Evolutionary conservation across 1,140 invertebrate species (phyloP), one percentile per base, ranked within the genome.

Genomic region (Ladona fulva): DNA sequence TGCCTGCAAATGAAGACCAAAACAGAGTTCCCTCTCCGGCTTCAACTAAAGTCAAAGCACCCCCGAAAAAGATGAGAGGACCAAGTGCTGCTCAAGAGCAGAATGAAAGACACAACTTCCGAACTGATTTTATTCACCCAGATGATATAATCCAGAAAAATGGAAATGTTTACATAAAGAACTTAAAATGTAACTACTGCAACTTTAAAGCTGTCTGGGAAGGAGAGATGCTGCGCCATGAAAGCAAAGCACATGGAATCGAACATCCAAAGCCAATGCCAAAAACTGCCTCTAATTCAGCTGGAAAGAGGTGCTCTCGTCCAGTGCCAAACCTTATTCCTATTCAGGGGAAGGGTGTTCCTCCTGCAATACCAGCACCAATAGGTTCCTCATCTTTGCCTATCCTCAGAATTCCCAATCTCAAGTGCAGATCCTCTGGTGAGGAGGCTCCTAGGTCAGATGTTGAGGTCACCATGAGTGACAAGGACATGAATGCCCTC

Each of bases 241-340:
- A 82, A 25, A 81, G 80, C 44, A 80, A 78, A 78, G 80, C 82
- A 24, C 80, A 81, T 81, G 16, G 78, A 12, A 76, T 78, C 14
- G n/a, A 84, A 83, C 78, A 81, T 81, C 3, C 83, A 80, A 74
- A 84, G 84, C 78, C 85, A 84, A 76, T 77, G 83, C 81, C 84
- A 84, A 44, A 83, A 82, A 83, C 79, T 86, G 52, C 85, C 85
- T 75, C 85, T 83, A 7, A 25, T 84, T 42, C 83, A 82, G 79
- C 81, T 83, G 12, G 80, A 84, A 83, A 79, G 85, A 85, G 44
- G 84, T 84, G 14, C 82, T 82, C 0, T 25, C 84, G 91, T 52
- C 91, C 91, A 0, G 87, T 92, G 80, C 92, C 91, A 42, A 91
- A 91, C 82, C 86, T 93, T 7, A 92, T 92, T 82, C 91, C 92